Base-by-base conservation (phyloP, 1,140 invertebrate species). In the Nilaparvata lugens region DNA sequence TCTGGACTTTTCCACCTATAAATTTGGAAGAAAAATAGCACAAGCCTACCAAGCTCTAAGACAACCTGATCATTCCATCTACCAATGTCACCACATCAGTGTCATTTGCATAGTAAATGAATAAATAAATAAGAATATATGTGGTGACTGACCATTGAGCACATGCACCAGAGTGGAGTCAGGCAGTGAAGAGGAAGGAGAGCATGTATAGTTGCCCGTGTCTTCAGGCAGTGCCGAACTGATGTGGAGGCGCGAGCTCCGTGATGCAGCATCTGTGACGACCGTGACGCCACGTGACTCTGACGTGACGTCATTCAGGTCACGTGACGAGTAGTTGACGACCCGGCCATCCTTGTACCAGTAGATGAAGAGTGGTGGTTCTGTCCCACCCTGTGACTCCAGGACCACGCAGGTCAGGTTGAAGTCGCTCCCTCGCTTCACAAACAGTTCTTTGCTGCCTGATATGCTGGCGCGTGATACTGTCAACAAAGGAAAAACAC, bases 341-440 rank as follows among this genome's bases (percentile, higher is more conserved):
- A 94, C 87, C 70, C 88, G 82, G 11, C 83, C 83, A 48, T 35
- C 89, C 90, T 65, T 88, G 86, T 93, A 65, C 91, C 91, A 94
- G 73, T 91, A 91, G 73, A 95, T 93, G 75, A 91, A 93, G 66
- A 83, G 84, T 40, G 91, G 91, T n/a, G 90, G 89, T 64, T 90
- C 88, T 0, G 31, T 11, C 9, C 31, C 31, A 6, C 31, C 31
- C 31, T 1, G 7, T 24, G 89, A 89, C 71, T 92, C 86, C 63
- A 84, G 79, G 5, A 92, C 89, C 62, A 89, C 81, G 75, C 91
- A 93, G 53, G 90, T 93, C 67, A 94, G 79, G 77, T 93, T 93
- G 71, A 94, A 91, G 78, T 93, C 90, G 66, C 87, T 91, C 31
- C 90, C 91, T 66, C 87, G 89, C 66, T 90, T 88, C 69, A 93